A percentile compares a stretch with the other conserved stretches of the same genome.
Evolutionary conservation across 64 coral and sea anemone species (phyloP).

Genomic region (Cladopsammia gracilis): DNA sequence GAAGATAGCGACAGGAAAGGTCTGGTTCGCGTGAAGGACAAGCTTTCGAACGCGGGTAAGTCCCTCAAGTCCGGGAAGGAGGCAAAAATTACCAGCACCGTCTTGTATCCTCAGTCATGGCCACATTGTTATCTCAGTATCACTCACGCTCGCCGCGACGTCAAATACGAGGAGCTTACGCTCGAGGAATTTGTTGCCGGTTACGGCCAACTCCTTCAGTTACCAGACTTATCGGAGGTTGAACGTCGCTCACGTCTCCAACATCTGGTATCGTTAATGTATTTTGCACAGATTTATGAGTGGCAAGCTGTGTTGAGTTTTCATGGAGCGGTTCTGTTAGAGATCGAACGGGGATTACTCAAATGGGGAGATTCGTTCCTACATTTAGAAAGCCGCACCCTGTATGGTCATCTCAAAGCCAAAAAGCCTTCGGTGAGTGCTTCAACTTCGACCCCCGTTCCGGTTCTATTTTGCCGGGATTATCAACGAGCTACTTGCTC

Average conservation of each 20-base stretch:
- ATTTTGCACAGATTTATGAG: slow-evolving; percentile 32
- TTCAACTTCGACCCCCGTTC: too few species aligned
- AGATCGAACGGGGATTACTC: slow-evolving; percentile 27
- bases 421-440: too few species aligned
- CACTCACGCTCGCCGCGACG: slow-evolving; percentile 5
- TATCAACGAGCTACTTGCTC: neutral
- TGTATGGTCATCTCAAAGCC: slow-evolving; percentile 1
- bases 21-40: neutral
- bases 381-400: slow-evolving; percentile 54
- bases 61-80: slow-evolving; percentile 64
- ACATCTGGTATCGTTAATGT: slow-evolving; percentile 39
- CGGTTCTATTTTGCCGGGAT: slow-evolving; percentile 26
- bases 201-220: slow-evolving; percentile 28
- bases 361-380: slow-evolving; percentile 42
- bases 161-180: slow-evolving; percentile 50
- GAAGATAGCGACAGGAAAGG: neutral
- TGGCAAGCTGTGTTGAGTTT: slow-evolving; percentile 32
- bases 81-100: slow-evolving; percentile 15
- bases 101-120: slow-evolving; percentile 50
- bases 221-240: neutral
- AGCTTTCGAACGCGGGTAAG: neutral
- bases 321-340: slow-evolving; percentile 33
- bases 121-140: slow-evolving; percentile 48
- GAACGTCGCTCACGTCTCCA: neutral
- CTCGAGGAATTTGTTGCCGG: slow-evolving; percentile 49